Percentiles rank a stretch among this genome's conserved stretches.
These are phyloP conservation scores for Cataglyphis livida DNA, from an alignment of 2,888 invertebrate genomes.

Conservation along the genomic window DNA sequence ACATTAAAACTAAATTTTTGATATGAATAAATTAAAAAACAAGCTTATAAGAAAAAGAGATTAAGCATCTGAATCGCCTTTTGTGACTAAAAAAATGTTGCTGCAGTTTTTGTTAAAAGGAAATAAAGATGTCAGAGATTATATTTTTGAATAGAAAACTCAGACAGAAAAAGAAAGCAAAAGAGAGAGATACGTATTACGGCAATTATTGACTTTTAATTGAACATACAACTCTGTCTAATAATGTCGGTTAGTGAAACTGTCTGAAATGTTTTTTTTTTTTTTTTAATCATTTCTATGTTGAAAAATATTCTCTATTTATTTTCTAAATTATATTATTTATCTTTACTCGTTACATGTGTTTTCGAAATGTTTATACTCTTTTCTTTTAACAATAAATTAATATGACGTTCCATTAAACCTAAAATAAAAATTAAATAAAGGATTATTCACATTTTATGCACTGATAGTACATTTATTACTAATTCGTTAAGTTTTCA, in stretches of 20 bases:
- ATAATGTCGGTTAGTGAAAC: neutral
- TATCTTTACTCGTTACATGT: neutral
- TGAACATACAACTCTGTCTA: neutral
- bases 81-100: no score
- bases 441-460: slow-evolving; percentile 23
- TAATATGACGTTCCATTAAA: neutral
- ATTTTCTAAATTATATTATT: neutral
- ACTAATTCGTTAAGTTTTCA: neutral
- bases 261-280: neutral
- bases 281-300: neutral
- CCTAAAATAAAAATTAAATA: neutral
- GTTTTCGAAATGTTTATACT: neutral
- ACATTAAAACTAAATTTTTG: no score
- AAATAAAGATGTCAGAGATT: no score
- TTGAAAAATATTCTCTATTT: neutral
- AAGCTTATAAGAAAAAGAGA: no score
- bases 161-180: no score
- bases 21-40: no score
- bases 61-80: no score
- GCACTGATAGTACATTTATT: neutral
- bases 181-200: no score
- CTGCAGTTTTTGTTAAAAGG: no score
- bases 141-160: no score
- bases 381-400: neutral
- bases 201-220: neutral